phyloP scores from a whole-genome alignment of 2,113 vertebrate species.

The Puffinus mauretanicus region DNA sequence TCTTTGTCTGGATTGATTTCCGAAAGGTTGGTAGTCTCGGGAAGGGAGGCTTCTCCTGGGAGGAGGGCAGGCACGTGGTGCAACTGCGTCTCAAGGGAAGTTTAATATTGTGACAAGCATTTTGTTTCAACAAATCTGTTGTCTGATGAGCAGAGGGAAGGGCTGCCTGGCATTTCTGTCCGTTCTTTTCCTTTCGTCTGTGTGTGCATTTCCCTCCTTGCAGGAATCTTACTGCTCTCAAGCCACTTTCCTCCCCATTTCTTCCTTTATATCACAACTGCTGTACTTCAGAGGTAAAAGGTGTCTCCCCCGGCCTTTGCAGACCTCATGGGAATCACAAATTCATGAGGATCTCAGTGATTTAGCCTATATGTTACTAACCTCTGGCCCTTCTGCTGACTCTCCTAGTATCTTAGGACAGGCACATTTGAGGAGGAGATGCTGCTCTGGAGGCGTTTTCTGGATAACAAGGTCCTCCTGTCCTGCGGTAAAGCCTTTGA shows the following conservation, averaged over 20 bases:
- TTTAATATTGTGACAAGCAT: neutral
- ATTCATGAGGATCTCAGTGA: neutral
- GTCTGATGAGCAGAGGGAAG: neutral
- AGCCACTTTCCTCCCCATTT: slow-evolving; percentile 21
- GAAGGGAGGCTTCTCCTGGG: neutral
- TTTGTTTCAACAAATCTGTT: neutral
- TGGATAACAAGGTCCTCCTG: slow-evolving; percentile 87
- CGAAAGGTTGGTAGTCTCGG: slow-evolving; percentile 80
- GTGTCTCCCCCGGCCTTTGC: slow-evolving; percentile 23
- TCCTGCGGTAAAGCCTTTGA: slow-evolving; percentile 86
- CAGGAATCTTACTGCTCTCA: slow-evolving; percentile 17
- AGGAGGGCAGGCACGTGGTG: neutral
- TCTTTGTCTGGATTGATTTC: slow-evolving; percentile 92
- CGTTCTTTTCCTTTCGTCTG: neutral
- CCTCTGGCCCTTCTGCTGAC: neutral
- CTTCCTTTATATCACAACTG: slow-evolving; percentile 9
- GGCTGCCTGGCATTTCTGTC: neutral
- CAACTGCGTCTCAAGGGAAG: neutral
- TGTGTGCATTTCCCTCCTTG: slow-evolving; percentile 7
- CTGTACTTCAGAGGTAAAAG: slow-evolving; percentile 36
- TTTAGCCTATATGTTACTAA: neutral
- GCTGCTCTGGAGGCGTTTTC: slow-evolving; percentile 83
- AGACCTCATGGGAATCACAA: neutral
- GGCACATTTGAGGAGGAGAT: slow-evolving; percentile 87
- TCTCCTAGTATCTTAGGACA: slow-evolving; percentile 81